Conservation (phyloP, 30 jellyfish, hydroid and myxozoan genomes). For the Catostylus mosaicus region DNA sequence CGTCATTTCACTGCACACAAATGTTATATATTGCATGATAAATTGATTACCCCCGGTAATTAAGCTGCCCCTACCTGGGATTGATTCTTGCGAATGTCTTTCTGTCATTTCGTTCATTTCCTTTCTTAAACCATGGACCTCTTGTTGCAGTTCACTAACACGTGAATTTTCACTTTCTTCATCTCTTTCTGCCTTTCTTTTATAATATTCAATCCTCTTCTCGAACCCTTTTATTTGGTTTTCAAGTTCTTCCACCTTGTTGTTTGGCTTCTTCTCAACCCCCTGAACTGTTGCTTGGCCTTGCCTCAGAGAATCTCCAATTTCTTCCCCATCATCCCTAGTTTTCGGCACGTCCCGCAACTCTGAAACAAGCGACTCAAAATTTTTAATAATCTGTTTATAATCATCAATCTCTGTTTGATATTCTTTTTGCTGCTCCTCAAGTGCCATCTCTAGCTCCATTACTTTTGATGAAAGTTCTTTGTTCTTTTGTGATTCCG, state of each 20-base stretch:
- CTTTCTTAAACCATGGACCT: constrained; percentile 76
- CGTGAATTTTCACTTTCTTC: constrained; percentile 82
- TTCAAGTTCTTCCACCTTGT: constrained; percentile 73
- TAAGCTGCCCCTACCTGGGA: constrained; percentile 56
- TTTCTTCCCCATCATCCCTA: not conserved
- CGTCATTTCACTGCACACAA: too few relatives aligned
- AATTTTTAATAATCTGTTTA: constrained; percentile 29
- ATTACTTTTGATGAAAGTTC: constrained; percentile 72
- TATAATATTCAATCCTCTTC: constrained; percentile 89
- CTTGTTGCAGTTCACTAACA: constrained; percentile 83
- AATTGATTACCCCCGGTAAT: too few relatives aligned
- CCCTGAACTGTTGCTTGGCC: not conserved
- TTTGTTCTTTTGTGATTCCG: constrained; percentile 83
- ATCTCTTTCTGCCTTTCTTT: constrained; percentile 84
- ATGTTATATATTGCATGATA: too few relatives aligned
- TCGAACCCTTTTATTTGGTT: constrained; percentile 94
- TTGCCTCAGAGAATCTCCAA: not conserved
- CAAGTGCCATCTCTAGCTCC: constrained; percentile 61
- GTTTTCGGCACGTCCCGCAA: constrained; percentile 25
- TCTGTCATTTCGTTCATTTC: constrained; percentile 66
- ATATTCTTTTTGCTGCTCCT: constrained; percentile 71
- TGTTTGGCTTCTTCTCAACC: constrained; percentile 40
- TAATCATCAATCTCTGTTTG: constrained; percentile 66
- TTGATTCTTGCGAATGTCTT: constrained; percentile 41
- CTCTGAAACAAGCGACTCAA: constrained; percentile 65